Base-by-base conservation (phyloP, 2,888 invertebrate genomes). In the Diploptera punctata region DNA sequence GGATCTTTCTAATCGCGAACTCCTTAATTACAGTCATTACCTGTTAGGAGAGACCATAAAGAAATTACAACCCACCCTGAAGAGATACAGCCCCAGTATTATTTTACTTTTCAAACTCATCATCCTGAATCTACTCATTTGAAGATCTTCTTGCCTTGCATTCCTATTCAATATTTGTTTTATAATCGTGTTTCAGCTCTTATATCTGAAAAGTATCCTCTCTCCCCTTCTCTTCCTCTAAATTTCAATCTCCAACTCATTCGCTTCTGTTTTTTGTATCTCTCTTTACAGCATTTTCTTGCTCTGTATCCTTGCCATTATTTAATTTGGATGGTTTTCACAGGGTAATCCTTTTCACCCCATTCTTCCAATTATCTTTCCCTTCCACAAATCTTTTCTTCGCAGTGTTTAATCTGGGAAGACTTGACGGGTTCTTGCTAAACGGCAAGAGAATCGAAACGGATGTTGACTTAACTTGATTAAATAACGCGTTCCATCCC, bases 321-420 rank as follows among this genome's bases (percentile, higher is more conserved):
- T 65, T 65, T 65, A 47, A 65, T 65, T 65, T 47, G 65, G 44
- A 47, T 47, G 44, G 47, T 65, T 65, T 47, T 65, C 65, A 47
- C 29, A n/a, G 65, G 29, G 47, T 65, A 47, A 65, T 65, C 65
- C 13, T 57, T 47, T 44, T 65, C 65, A 18, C 26, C 47, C 44
- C n/a, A 24, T 44, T 65, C 44, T 65, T 21, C 44, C 38, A 65
- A 65, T 65, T 65, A 65, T 26, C 65, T 44, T 47, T 18, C 29
- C 38, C 47, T 26, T n/a, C 26, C 26, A 65, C 43, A 65, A 26
- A 65, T 65, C 65, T 47, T 65, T 62, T 54, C 29, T 16, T 57
- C 13, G 2, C 24, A 57, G 57, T 29, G 57, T 57, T 29, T 57
- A 29, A 57, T 57, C 57, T 57, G 26, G 16, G 57, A 29, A 29